A percentile compares a stretch with the other conserved stretches of the same genome.
Conservation (phyloP, 2,113 vertebrate species). For the Maccullochella peelii region DNA sequence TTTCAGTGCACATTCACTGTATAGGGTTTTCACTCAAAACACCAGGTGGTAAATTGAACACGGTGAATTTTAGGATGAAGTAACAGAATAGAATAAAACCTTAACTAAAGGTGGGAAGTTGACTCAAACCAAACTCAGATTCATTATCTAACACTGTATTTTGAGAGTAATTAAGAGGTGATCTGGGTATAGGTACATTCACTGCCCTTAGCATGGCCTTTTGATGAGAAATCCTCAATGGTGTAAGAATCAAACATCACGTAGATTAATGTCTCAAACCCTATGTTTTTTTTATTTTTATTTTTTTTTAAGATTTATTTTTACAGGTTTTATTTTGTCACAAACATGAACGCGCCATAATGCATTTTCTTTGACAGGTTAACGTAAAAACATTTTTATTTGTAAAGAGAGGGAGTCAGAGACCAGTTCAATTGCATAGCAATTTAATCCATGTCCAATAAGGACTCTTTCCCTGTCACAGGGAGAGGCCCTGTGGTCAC, state of each 20-base stretch:
- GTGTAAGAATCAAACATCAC: slow-evolving; percentile 58
- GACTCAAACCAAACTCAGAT: slow-evolving; percentile 42
- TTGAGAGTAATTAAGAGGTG: slow-evolving; percentile 35
- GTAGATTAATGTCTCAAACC: slow-evolving; percentile 67
- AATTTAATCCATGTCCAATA: slow-evolving; percentile 87
- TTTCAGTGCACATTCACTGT: slow-evolving; percentile 75
- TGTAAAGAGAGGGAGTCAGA: slow-evolving; percentile 85
- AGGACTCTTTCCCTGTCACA: slow-evolving; percentile 85
- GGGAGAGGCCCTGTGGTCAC: slow-evolving; percentile 83
- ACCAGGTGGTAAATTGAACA: slow-evolving; percentile 67
- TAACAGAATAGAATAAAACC: slow-evolving; percentile 39
- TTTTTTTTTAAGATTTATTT: slow-evolving; percentile 67
- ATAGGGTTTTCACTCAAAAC: slow-evolving; percentile 52
- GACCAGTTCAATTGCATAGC: slow-evolving; percentile 89
- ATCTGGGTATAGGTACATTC: slow-evolving; percentile 60
- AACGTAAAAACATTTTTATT: slow-evolving; percentile 83
- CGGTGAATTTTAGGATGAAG: slow-evolving; percentile 42
- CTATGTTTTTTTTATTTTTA: slow-evolving; percentile 29
- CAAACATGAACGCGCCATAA: slow-evolving; percentile 80
- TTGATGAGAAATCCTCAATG: slow-evolving; percentile 32
- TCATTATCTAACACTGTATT: slow-evolving; percentile 39
- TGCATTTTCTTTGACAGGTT: slow-evolving; percentile 77
- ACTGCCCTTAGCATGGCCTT: slow-evolving; percentile 41
- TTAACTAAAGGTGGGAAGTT: slow-evolving; percentile 27
- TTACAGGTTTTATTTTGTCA: slow-evolving; percentile 77